Base-by-base conservation (phyloP, 2,888 invertebrate species). In the Lymantria dispar region DNA sequence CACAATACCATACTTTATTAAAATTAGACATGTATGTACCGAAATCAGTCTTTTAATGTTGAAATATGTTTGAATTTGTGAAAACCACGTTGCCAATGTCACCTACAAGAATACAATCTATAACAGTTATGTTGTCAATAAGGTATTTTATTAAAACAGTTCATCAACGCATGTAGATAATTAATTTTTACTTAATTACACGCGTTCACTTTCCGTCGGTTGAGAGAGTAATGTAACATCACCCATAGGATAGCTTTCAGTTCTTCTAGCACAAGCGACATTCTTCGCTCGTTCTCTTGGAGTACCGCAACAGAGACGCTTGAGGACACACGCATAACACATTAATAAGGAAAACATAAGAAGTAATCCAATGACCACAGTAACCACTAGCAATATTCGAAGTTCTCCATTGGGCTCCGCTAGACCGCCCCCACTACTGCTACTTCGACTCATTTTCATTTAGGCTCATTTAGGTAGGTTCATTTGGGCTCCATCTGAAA, bases 311-410 rank as follows among this genome's bases (percentile, higher is more conserved):
- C 94, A 94, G 5, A 94, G 83, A 60, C 94, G 89, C 47, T 93
- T 90, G 54, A 94, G 92, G 12, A 94, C 94, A 68, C 94, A 94
- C 7, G 93, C 93, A 76, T 95, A 95, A 74, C 94, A 94, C 74
- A 93, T 87, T 0, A 94, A 85, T n/a, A 94, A 74, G 0, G 93
- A 93, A 43, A 93, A 88, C 88, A 94, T 93, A 9, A 93, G 86
- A 7, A 94, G 78, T 38, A 93, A 84, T 8, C 94, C 93, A 31
- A 94, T 90, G 41, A 92, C 83, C 41, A 94, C 91, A 5, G 94
- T 93, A 45, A 94, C 89, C 2, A 93, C 92, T 41, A 94, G 82
- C 7, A 93, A 84, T 58, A 94, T 85, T 59, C 93, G 91, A 44
- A 93, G 83, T 76, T 93, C 93, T 56, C 92, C 92, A 70, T 92